phyloP scores from a whole-genome alignment of 2,113 vertebrate species.

The Rafetus swinhoei region DNA sequence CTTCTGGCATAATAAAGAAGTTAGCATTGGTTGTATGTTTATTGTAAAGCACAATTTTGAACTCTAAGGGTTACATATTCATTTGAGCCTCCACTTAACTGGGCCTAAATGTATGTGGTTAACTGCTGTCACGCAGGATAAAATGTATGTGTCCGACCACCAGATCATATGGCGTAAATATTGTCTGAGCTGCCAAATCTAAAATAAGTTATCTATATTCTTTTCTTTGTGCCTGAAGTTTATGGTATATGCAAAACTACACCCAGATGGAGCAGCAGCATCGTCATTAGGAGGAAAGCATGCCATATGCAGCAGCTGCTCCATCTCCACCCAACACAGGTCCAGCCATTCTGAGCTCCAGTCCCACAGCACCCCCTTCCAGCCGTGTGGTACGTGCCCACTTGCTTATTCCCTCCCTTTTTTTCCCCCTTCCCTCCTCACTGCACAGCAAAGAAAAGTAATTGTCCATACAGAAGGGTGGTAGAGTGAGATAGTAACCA shows the following conservation, averaged over 20 bases:
- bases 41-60: neutral
- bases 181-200: neutral
- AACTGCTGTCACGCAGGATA: neutral
- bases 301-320: neutral
- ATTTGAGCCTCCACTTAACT: neutral
- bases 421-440: conserved; percentile 18
- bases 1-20: neutral
- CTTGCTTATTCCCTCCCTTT: conserved; percentile 1
- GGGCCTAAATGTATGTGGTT: neutral
- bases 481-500: conserved; percentile 63
- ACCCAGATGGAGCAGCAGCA: neutral
- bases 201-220: neutral
- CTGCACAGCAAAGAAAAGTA: neutral
- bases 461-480: conserved; percentile 62
- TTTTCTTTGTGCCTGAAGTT: neutral
- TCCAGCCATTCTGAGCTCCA: neutral
- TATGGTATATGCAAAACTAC: neutral
- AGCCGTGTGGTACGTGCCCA: rapidly evolving
- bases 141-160: neutral
- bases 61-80: neutral
- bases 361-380: neutral
- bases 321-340: neutral
- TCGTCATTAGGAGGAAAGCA: neutral
- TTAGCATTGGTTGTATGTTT: neutral
- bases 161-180: neutral